Evolutionary conservation across 2,888 invertebrate genomes (phyloP), one percentile per base, ranked within the genome.

Genomic region (Heliconius hortense): DNA sequence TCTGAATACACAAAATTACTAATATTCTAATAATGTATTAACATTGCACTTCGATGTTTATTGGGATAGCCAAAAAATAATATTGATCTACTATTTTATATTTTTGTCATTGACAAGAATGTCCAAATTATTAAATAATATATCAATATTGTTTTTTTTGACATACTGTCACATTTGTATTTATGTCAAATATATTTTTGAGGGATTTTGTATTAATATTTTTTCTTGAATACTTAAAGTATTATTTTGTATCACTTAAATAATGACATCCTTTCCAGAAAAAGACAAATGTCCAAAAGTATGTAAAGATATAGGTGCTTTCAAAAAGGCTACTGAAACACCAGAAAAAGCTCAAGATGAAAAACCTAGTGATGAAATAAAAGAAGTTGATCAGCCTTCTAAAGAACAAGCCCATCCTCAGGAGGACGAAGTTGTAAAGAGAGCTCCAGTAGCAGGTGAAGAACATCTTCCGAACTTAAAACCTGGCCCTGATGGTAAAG

Each of bases 401-500:
- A 74, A 79, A 66, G 81, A 85, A 60, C 76, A 53, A 82, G 81
- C 74, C 35, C 77, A 8, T 31, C 62, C 26, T n/a, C 68, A 24
- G 7, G 39, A 71, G 39, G 71, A 71, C 8, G 43, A 39, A 43
- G 60, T 39, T 60, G 28, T 26, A 24, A 43, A 21, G 10, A 78
- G 77, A 74, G 83, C 81, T 21, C 74, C 80, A 18, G 80, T 82
- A 5, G 78, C 82, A 10, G 84, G 81, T 85, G 79, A 84, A 74
- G 86, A 88, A 75, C 82, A 90, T 78, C 83, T 92, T 0, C 88
- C 90, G 0, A 84, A 85, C 60, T 81, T 93, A 28, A 90, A 85
- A 80, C 96, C 96, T 13, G 97, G 96, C 92, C 95, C 95, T 4
- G 96, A 96, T 1, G 97, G 97, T 2, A 95, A 95, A 80, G 95